Conservation (phyloP, 92 coral and sea anemone genomes). For the Diadumene lineata region DNA sequence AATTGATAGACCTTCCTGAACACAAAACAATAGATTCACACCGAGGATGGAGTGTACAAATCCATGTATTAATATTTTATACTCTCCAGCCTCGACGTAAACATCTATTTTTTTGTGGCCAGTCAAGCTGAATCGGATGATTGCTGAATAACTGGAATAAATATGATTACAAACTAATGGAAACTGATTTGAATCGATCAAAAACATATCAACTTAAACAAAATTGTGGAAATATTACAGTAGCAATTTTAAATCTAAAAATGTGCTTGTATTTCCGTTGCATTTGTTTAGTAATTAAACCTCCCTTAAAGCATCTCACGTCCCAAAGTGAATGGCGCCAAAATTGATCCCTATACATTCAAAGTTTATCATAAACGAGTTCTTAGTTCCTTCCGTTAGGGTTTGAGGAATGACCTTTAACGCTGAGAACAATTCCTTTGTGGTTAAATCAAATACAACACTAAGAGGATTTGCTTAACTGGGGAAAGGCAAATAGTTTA, state of each 20-base stretch:
- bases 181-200: no score
- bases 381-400: not conserved
- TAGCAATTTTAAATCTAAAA: not conserved
- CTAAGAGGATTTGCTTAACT: conserved; percentile 7
- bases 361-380: not conserved
- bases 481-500: conserved; percentile 8
- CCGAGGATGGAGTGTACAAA: no score
- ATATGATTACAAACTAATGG: no score
- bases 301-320: not conserved
- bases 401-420: not conserved
- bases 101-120: no score
- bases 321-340: conserved; percentile 5
- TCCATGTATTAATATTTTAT: no score
- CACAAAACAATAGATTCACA: no score
- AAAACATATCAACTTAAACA: not conserved
- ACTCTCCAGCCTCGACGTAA: no score
- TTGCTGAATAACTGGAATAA: no score
- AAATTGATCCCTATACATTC: not conserved
- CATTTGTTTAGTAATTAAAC: not conserved
- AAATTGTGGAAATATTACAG: not conserved
- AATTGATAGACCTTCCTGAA: no score
- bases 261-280: not conserved
- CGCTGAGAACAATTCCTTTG: not conserved
- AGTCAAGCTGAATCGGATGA: no score
- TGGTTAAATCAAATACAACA: not conserved